A percentile compares a stretch with the other conserved stretches of the same genome.
These are phyloP conservation scores for Andrena cerasifolii DNA, from an alignment of 1,140 invertebrate species.

Conservation along the genomic window DNA sequence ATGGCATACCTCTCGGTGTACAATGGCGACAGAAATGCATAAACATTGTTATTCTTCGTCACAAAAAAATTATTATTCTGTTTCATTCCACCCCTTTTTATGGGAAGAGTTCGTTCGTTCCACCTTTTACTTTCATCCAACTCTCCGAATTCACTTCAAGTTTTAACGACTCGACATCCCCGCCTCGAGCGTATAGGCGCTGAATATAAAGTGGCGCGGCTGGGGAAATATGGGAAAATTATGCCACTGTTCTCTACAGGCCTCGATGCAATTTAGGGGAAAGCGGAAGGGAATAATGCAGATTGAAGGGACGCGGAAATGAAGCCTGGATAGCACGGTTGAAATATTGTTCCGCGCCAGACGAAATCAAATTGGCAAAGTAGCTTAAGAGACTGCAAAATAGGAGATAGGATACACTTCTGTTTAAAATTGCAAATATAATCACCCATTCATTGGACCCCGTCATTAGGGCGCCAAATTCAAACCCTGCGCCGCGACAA, in stretches of 20 bases:
- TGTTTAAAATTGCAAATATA: too few relatives aligned
- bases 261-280: background rate
- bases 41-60: too few relatives aligned
- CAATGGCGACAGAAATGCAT: too few relatives aligned
- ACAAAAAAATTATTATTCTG: too few relatives aligned
- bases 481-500: too few relatives aligned
- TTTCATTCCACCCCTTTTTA: background rate
- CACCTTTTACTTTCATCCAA: background rate
- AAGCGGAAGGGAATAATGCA: background rate
- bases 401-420: too few relatives aligned
- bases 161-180: constrained; percentile 12
- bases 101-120: background rate
- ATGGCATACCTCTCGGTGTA: too few relatives aligned
- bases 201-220: constrained; percentile 19
- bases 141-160: background rate
- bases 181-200: background rate
- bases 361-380: background rate
- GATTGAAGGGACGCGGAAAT: background rate
- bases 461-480: too few relatives aligned
- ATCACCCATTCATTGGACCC: too few relatives aligned
- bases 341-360: background rate
- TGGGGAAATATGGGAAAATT: constrained; percentile 14
- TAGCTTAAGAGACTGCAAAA: background rate
- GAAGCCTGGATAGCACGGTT: background rate
- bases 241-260: background rate